phyloP scores from a whole-genome alignment of 2,888 invertebrate species.

The Trachelus stipa region DNA sequence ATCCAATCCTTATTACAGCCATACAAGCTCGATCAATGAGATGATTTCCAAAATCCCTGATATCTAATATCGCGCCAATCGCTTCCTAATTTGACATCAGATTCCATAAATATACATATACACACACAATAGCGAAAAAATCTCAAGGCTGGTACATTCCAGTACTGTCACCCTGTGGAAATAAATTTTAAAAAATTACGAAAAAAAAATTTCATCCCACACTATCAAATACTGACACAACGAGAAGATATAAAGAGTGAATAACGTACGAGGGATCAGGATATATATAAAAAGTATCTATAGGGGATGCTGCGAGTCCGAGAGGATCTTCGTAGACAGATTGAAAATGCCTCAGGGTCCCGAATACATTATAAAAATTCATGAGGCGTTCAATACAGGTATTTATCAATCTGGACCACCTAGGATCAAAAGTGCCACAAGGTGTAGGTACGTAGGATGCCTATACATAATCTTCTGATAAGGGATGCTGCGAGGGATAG shows the following conservation, averaged over 20 bases:
- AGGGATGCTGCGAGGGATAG: not conserved
- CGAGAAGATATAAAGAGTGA: not conserved
- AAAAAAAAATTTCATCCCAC: not conserved
- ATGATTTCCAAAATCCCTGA: too few species aligned
- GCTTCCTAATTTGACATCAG: not conserved
- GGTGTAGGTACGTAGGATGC: not conserved
- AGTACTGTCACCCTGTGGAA: not conserved
- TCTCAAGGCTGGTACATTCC: not conserved
- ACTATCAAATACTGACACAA: not conserved
- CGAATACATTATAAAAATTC: constrained; percentile 23
- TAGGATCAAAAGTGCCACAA: not conserved
- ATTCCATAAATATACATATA: not conserved
- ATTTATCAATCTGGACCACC: constrained; percentile 13
- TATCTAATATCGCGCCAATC: not conserved
- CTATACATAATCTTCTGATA: not conserved
- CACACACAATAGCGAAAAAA: not conserved
- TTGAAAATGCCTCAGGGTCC: constrained; percentile 18
- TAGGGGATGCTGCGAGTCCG: not conserved
- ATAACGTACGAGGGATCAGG: not conserved
- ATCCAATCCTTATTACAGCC: too few species aligned
- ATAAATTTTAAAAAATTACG: not conserved
- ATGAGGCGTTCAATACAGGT: constrained; percentile 14
- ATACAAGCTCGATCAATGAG: too few species aligned
- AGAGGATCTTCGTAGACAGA: constrained; percentile 3
- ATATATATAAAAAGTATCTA: not conserved